Evolutionary conservation across 1,140 invertebrate genomes (phyloP).

Genomic region (Contarinia nasturtii): DNA sequence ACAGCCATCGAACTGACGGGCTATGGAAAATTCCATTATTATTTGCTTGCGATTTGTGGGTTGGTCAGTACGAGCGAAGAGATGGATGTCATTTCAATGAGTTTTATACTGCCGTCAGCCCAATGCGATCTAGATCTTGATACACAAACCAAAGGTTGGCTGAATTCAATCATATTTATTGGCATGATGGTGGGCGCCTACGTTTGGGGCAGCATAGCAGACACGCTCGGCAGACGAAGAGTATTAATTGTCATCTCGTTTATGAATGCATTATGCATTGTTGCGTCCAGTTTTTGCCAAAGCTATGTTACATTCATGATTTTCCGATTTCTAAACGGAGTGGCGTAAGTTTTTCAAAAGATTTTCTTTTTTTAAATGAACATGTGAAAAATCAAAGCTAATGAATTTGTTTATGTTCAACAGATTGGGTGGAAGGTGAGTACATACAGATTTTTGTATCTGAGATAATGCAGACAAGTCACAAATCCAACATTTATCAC

Average conservation of each 20-base stretch:
- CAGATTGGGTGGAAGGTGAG: not conserved
- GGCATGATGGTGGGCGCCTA: constrained; percentile 90
- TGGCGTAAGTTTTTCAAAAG: constrained; percentile 52
- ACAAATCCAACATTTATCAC: no score
- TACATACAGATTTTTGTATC: no score
- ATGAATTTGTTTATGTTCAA: not conserved
- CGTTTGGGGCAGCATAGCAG: constrained; percentile 76
- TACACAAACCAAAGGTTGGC: constrained; percentile 73
- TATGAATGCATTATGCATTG: constrained; percentile 74
- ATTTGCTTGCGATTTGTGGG: constrained; percentile 71
- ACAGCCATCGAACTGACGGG: constrained; percentile 64
- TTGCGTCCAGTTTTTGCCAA: constrained; percentile 73
- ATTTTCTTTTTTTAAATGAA: constrained; percentile 9
- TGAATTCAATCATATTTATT: constrained; percentile 67
- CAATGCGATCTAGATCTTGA: constrained; percentile 78
- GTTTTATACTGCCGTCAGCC: constrained; percentile 81
- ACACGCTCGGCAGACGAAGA: constrained; percentile 64
- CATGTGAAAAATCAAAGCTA: no score
- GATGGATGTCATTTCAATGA: constrained; percentile 89
- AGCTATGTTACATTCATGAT: constrained; percentile 72
- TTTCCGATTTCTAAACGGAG: constrained; percentile 75
- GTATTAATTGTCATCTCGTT: constrained; percentile 74
- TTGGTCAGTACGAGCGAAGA: constrained; percentile 88
- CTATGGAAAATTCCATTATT: constrained; percentile 83
- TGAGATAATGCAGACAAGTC: no score